Evolutionary conservation across 2,888 invertebrate genomes (phyloP).

Genomic region (Chaitophorus viminalis): DNA sequence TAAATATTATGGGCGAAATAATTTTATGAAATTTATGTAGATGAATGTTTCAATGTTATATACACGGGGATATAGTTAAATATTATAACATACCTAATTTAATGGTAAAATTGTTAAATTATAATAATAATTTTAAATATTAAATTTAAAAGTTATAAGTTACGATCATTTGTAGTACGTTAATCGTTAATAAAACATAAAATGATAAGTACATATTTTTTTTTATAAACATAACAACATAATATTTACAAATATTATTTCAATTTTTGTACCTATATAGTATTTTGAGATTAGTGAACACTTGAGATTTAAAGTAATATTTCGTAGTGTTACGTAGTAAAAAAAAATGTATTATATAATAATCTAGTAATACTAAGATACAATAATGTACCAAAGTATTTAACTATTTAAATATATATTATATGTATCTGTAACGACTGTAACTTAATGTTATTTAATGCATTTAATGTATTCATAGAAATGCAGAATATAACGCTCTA

Average conservation of each 20-base stretch:
- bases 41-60: no score
- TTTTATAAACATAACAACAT: neutral
- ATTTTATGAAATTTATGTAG: no score
- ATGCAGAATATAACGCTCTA: no score
- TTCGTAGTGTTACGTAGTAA: neutral
- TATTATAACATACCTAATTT: no score
- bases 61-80: no score
- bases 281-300: neutral
- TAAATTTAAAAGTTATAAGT: neutral
- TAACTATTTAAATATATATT: no score
- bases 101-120: neutral
- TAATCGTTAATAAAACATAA: neutral
- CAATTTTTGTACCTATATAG: neutral
- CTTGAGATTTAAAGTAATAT: neutral
- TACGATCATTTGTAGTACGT: neutral
- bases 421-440: no score
- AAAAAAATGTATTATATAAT: neutral
- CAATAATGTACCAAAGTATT: no score
- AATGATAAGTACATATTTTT: neutral
- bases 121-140: neutral
- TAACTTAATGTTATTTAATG: no score
- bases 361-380: no score
- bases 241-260: neutral
- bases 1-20: no score
- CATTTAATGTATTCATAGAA: no score